Percentiles rank a stretch among this genome's conserved stretches.
Evolutionary conservation across 2,113 vertebrate species (phyloP).

Genomic region (Todiramphus saurophagus): DNA sequence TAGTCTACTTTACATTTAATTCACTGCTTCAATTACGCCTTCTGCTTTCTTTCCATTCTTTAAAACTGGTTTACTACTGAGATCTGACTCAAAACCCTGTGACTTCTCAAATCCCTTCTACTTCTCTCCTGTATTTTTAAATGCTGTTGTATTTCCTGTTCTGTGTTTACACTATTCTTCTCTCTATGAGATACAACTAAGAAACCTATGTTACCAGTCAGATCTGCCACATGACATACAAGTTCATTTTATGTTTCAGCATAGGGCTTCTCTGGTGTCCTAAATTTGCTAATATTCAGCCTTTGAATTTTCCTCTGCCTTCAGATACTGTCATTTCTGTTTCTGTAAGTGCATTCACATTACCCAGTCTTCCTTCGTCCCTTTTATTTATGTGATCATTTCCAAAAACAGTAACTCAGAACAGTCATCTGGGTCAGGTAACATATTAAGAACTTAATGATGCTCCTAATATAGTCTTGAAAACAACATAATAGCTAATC

Average conservation of each 20-base stretch:
- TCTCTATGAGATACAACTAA: background rate
- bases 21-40: background rate
- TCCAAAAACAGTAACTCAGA: background rate
- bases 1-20: background rate
- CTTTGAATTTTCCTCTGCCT: background rate
- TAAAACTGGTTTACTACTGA: background rate
- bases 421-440: background rate
- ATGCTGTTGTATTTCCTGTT: background rate
- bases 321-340: background rate
- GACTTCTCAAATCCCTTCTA: background rate
- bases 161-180: background rate
- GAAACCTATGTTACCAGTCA: background rate
- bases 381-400: background rate
- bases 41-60: fast-evolving
- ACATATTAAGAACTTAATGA: background rate
- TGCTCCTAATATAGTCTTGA: background rate
- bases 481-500: background rate
- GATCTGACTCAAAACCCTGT: background rate
- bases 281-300: background rate
- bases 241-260: background rate
- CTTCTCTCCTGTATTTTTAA: background rate
- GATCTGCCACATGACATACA: background rate
- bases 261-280: background rate
- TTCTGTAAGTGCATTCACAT: background rate
- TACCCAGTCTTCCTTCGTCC: background rate